A percentile compares a stretch with the other conserved stretches of the same genome.
Conservation (phyloP, 2,113 vertebrate species). For the Alligator mississippiensis region DNA sequence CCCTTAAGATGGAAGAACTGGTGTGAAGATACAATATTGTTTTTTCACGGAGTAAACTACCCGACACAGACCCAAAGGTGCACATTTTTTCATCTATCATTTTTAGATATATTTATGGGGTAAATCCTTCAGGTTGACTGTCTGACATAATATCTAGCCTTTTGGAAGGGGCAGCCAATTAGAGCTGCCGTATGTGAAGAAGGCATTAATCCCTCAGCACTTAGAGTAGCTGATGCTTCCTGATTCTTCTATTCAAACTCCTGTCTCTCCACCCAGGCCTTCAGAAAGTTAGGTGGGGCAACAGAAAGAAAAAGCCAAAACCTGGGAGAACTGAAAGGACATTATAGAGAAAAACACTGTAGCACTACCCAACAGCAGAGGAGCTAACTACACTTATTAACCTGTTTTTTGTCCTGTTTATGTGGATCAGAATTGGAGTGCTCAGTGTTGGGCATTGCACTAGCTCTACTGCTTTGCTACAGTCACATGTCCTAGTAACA, state of each 20-base stretch:
- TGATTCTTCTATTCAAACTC: neutral
- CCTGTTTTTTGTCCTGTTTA: neutral
- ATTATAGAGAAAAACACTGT: neutral
- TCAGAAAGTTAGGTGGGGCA: neutral
- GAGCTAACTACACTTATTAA: neutral
- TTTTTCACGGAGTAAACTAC: neutral
- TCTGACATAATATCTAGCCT: neutral
- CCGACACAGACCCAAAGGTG: neutral
- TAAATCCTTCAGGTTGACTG: neutral
- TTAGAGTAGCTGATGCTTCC: neutral
- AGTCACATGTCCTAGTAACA: too few species aligned
- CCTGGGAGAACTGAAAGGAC: neutral
- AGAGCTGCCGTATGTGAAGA: neutral
- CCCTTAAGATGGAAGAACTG: neutral
- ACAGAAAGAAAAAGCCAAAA: neutral
- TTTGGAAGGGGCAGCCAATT: neutral
- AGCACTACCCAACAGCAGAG: neutral
- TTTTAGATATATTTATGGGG: neutral
- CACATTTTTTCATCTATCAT: neutral
- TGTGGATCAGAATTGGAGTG: neutral
- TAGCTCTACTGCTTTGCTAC: too few species aligned
- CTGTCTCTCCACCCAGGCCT: neutral
- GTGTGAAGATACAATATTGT: neutral
- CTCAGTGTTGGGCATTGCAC: neutral
- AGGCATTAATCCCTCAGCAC: neutral